A percentile compares a stretch with the other conserved stretches of the same genome.
These are phyloP conservation scores for Mormyrus iriodes DNA, from an alignment of 2,113 vertebrate genomes.

Conservation along the genomic window DNA sequence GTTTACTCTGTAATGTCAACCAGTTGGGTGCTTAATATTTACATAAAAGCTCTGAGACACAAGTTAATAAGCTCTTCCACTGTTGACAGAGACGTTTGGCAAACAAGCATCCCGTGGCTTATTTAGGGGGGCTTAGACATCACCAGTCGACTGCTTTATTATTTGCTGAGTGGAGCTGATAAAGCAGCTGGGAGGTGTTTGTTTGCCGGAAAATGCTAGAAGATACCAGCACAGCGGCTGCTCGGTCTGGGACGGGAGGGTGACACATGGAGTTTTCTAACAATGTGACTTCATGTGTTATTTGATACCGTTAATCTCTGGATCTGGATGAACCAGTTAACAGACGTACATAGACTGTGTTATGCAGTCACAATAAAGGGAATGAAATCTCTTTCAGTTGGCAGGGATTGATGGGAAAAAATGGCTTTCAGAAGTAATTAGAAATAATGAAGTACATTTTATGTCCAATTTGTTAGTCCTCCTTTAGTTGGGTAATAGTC, in stretches of 20 bases:
- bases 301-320: neutral
- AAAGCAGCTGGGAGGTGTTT: neutral
- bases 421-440: neutral
- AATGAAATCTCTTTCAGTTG: neutral
- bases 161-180: neutral
- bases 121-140: neutral
- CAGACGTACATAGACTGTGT: neutral
- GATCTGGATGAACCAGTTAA: neutral
- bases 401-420: neutral
- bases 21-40: neutral
- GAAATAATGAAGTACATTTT: neutral
- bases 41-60: neutral
- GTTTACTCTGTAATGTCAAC: neutral
- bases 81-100: neutral
- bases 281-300: neutral
- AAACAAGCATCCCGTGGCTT: neutral
- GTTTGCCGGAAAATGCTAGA: neutral
- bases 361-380: neutral
- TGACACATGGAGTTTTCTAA: neutral
- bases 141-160: neutral
- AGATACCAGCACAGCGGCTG: neutral
- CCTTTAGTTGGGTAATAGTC: neutral
- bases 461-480: neutral
- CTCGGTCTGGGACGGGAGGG: neutral
- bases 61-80: conserved; percentile 1